These are phyloP conservation scores for Labeo rohita DNA, from an alignment of 2,113 vertebrate genomes.

Conservation along the genomic window DNA sequence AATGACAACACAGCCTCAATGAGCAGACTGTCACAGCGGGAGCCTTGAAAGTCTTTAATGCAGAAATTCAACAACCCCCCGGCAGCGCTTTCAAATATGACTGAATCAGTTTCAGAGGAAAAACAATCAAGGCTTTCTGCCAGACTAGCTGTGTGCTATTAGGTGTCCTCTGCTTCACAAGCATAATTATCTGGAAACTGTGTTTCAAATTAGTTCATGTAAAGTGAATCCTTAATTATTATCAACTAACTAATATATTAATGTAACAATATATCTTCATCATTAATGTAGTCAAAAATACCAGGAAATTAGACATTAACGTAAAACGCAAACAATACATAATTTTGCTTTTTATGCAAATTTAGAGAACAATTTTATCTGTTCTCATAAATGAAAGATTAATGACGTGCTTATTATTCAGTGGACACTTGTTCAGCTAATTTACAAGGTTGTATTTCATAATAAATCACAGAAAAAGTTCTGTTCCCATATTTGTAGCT, in stretches of 20 bases:
- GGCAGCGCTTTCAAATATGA: not conserved
- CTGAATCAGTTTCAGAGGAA: not conserved
- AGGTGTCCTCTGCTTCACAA: not conserved
- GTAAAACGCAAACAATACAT: not conserved
- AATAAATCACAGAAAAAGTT: not conserved
- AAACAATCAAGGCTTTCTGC: not conserved
- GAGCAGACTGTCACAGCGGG: too few species aligned
- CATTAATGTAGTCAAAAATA: not conserved
- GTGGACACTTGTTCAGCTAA: not conserved
- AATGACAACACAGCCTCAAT: not conserved
- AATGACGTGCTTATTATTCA: not conserved
- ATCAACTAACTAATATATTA: not conserved
- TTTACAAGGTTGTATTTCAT: not conserved
- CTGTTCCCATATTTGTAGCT: not conserved
- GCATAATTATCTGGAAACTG: not conserved
- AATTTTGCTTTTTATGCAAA: not conserved
- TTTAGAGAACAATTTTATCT: not conserved
- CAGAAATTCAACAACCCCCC: not conserved
- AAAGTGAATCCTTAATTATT: not conserved
- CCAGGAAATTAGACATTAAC: not conserved
- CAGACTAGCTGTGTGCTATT: not conserved
- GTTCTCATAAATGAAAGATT: not conserved
- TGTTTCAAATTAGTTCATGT: not conserved
- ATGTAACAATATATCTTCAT: not conserved
- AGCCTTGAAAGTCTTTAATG: not conserved